A percentile compares a stretch with the other conserved stretches of the same genome.
Evolutionary conservation across 2,888 invertebrate species (phyloP).

Genomic region (Alcis repandata): DNA sequence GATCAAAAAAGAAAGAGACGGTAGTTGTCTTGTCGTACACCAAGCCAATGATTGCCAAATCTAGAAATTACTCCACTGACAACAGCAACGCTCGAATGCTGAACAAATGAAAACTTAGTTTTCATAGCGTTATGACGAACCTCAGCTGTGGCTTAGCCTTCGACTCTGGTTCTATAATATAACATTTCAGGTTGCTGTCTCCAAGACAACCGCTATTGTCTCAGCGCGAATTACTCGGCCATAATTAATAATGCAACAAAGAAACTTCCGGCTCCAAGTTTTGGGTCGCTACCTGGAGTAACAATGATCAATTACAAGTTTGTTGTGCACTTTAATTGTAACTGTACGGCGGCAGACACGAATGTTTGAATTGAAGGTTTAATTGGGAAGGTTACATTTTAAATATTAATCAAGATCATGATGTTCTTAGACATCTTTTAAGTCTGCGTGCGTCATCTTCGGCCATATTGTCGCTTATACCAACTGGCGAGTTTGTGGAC

Average conservation of each 20-base stretch:
- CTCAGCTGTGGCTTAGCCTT: not conserved
- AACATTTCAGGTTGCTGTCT: constrained; percentile 16
- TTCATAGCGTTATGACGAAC: not conserved
- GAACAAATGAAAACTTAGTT: too few relatives aligned
- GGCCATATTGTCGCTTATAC: too few relatives aligned
- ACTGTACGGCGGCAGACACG: constrained; percentile 4
- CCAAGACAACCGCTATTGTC: constrained; percentile 22
- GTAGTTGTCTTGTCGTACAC: too few relatives aligned
- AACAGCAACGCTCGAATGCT: too few relatives aligned
- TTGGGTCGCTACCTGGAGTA: constrained; percentile 30
- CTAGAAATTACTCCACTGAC: too few relatives aligned
- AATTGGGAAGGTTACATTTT: too few relatives aligned
- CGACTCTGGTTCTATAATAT: not conserved
- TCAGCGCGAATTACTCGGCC: constrained; percentile 28
- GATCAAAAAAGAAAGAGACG: too few relatives aligned
- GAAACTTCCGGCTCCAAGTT: constrained; percentile 34
- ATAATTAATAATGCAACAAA: constrained; percentile 40
- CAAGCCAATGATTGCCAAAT: too few relatives aligned
- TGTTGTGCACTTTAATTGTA: constrained; percentile 35
- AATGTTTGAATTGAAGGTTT: not conserved
- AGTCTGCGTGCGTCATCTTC: too few relatives aligned
- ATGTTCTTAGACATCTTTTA: too few relatives aligned
- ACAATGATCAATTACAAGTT: constrained; percentile 37
- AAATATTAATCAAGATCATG: too few relatives aligned
- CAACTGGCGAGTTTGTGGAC: too few relatives aligned